Evolutionary conservation across 2,797 vertebrate species (phyloP).

Genomic region (Morelia viridis): DNA sequence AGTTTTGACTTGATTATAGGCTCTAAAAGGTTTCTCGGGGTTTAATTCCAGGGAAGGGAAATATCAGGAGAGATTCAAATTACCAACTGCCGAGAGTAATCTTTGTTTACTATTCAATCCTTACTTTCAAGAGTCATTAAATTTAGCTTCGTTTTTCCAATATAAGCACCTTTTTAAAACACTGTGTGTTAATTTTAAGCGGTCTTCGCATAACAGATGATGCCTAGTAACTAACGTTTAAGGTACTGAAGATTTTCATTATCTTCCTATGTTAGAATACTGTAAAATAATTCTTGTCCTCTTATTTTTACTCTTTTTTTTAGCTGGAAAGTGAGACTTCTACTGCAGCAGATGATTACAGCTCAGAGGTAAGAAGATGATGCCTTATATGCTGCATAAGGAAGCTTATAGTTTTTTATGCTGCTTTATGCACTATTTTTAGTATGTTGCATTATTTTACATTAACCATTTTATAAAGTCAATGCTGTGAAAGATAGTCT

Average conservation of each 20-base stretch:
- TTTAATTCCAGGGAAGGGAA: not conserved
- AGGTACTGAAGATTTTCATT: not conserved
- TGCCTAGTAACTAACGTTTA: not conserved
- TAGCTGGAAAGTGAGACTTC: conserved; percentile 94
- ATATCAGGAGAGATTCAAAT: not conserved
- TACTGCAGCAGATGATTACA: conserved; percentile 92
- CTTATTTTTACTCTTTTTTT: conserved; percentile 60
- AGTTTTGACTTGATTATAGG: not conserved
- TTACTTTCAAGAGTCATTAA: not conserved
- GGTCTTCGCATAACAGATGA: not conserved
- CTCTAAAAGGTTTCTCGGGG: not conserved
- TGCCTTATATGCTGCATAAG: conserved; percentile 1
- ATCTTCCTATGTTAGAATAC: not conserved
- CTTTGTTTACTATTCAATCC: not conserved
- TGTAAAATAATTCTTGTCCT: conserved; percentile 43
- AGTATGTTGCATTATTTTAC: not conserved
- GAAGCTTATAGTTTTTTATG: not conserved
- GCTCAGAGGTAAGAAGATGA: conserved; percentile 86
- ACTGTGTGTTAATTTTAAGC: not conserved
- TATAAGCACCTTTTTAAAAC: not conserved
- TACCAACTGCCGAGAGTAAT: not conserved
- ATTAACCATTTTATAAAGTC: too few species aligned
- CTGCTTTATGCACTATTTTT: not conserved
- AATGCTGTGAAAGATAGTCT: not conserved
- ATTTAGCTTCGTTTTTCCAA: not conserved